Evolutionary conservation across 2,113 vertebrate genomes (phyloP), one percentile per base, ranked within the genome.

Genomic region (Microtus ochrogaster): DNA sequence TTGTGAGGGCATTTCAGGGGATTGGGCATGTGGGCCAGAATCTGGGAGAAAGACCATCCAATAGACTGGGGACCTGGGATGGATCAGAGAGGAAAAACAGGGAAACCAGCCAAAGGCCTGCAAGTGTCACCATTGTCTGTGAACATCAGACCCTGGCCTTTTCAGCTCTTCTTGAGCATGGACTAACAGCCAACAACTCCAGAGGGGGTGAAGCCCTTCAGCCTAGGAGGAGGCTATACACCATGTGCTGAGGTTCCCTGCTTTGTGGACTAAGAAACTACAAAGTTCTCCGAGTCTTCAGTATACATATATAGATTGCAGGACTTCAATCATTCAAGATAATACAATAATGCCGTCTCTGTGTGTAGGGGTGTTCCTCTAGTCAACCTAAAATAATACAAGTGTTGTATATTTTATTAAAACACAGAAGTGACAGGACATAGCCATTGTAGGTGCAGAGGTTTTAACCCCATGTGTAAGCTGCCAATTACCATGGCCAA

Each of bases 191-290:
- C 11, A 36, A 33, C 2, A 73, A 10, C 21, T 77, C 24, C 28
- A 33, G 1, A 39, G 39, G 22, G 2, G 17, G 3, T 36, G 28
- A 21, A 61, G 26, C 10, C 28, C 28, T 74, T 58, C 72, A 74
- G 13, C 39, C n/a, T 30, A 0, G 3, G 10, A 1, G 3, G 9
- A 39, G 10, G 8, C 2, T 21, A 39, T 19, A 73, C 2, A 73
- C 8, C 14, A 33, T 58, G 36, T 8, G 13, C 26, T 41, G n/a
- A 76, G 87, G 24, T 39, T 41, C 14, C 4, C 5, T 47, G 41
- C 39, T 65, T 41, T 2, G 5, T 58, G 58, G 8, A 73, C 26
- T 12, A 39, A 58, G 26, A 10, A 61, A 39, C 49, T 47, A 30
- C 72, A 63, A 55, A 39, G 5, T 63, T 26, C 72, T 77, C 55